These are phyloP conservation scores for Torymus auratus DNA, from an alignment of 2,888 invertebrate species.

Conservation along the genomic window DNA sequence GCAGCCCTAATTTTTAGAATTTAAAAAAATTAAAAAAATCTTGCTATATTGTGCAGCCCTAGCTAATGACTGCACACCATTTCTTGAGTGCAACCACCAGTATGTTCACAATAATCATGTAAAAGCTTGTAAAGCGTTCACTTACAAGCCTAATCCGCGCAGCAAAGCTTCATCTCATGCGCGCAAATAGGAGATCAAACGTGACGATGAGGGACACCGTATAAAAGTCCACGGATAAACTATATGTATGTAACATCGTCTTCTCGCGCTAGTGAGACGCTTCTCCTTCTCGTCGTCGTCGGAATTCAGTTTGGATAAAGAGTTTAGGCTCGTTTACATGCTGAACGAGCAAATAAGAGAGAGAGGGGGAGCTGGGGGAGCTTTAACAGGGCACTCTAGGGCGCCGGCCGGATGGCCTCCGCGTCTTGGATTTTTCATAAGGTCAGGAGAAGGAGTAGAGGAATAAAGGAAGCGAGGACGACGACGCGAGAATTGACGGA, in stretches of 20 bases:
- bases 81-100: too few relatives aligned
- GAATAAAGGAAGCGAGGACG: too few relatives aligned
- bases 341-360: conserved; percentile 60
- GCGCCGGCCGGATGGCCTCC: not conserved
- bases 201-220: not conserved
- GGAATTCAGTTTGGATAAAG: conserved; percentile 66
- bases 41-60: too few relatives aligned
- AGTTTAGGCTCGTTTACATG: conserved; percentile 67
- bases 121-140: not conserved
- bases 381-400: not conserved
- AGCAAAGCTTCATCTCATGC: not conserved
- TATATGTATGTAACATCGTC: conserved; percentile 9
- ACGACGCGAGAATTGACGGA: too few relatives aligned
- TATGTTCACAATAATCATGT: not conserved
- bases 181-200: conserved; percentile 14
- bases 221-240: not conserved
- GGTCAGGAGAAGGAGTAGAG: not conserved
- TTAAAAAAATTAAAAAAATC: too few relatives aligned
- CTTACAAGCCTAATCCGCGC: not conserved
- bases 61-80: too few relatives aligned
- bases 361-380: too few relatives aligned
- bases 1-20: too few relatives aligned
- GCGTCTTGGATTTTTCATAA: conserved; percentile 2
- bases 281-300: conserved; percentile 26
- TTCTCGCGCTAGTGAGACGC: not conserved